Conservation (phyloP, 2,888 invertebrate genomes). For the Philopedon plagiatum region DNA sequence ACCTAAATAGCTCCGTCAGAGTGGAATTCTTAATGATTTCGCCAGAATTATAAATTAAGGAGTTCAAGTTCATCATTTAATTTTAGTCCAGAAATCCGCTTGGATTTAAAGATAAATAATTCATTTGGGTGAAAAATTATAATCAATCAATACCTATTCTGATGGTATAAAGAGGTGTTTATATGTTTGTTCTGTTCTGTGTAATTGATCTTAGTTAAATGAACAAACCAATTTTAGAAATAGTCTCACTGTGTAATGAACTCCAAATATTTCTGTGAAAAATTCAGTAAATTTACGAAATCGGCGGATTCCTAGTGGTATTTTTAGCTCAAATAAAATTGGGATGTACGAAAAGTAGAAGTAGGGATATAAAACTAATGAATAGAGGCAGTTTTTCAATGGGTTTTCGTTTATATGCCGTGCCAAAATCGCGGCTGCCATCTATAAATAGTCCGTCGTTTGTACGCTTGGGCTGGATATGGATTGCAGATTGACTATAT, state of each 20-base stretch:
- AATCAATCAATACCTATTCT: too few relatives aligned
- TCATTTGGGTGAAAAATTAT: background rate
- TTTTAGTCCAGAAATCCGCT: constrained; percentile 2
- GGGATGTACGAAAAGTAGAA: background rate
- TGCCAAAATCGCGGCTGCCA: constrained; percentile 9
- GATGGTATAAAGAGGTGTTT: too few relatives aligned
- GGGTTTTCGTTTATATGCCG: constrained; percentile 5
- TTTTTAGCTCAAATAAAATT: background rate
- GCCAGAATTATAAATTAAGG: constrained; percentile 8
- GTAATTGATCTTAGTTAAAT: too few relatives aligned
- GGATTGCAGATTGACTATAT: too few relatives aligned
- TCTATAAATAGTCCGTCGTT: constrained; percentile 31
- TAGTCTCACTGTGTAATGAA: too few relatives aligned
- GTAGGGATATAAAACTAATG: background rate
- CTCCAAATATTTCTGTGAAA: too few relatives aligned
- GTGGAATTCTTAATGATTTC: constrained; percentile 3
- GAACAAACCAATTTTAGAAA: too few relatives aligned
- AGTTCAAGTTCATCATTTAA: constrained; percentile 12
- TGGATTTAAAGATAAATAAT: background rate
- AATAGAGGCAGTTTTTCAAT: constrained; percentile 12
- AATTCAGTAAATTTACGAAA: background rate
- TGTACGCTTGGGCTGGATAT: constrained; percentile 25
- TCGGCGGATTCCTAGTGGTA: background rate
- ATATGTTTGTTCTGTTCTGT: too few relatives aligned
- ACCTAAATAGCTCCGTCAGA: constrained; percentile 10